phyloP scores from a whole-genome alignment of 2,113 vertebrate species.

The Neotragus moschatus region DNA sequence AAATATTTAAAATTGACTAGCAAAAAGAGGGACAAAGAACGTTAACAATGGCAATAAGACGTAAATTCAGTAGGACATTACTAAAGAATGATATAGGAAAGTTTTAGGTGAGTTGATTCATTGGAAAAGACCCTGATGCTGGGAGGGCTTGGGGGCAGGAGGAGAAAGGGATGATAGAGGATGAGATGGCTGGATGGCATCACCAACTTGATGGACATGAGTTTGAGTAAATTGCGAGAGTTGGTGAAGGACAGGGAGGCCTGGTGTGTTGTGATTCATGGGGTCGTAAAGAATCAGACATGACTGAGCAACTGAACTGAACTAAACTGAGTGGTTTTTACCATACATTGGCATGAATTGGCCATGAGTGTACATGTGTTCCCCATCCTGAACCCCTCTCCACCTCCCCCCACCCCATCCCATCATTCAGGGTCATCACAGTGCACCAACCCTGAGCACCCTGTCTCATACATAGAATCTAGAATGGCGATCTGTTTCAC shows the following conservation, averaged over 20 bases:
- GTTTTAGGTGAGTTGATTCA: neutral
- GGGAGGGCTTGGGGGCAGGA: too few relatives aligned
- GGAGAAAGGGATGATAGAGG: too few relatives aligned
- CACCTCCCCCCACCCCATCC: rapidly evolving
- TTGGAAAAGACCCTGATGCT: too few relatives aligned
- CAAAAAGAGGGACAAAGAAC: neutral
- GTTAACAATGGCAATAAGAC: neutral
- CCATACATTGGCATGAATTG: neutral
- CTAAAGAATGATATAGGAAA: neutral
- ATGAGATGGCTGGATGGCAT: too few relatives aligned
- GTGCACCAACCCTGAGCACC: neutral
- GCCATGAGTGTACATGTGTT: neutral
- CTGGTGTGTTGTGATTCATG: too few relatives aligned
- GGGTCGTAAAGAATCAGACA: too few relatives aligned
- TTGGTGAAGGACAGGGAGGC: too few relatives aligned
- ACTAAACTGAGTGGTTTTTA: neutral
- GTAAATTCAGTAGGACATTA: neutral
- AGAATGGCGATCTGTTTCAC: neutral
- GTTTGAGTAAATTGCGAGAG: too few relatives aligned
- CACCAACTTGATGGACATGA: too few relatives aligned
- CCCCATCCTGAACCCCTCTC: neutral
- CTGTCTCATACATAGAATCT: neutral
- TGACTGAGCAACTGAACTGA: too few relatives aligned
- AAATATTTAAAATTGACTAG: neutral
- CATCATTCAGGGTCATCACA: neutral